Percentiles rank a stretch among this genome's conserved stretches.
These are phyloP conservation scores for Lampropteryx suffumata DNA, from an alignment of 2,888 invertebrate genomes.

Conservation along the genomic window DNA sequence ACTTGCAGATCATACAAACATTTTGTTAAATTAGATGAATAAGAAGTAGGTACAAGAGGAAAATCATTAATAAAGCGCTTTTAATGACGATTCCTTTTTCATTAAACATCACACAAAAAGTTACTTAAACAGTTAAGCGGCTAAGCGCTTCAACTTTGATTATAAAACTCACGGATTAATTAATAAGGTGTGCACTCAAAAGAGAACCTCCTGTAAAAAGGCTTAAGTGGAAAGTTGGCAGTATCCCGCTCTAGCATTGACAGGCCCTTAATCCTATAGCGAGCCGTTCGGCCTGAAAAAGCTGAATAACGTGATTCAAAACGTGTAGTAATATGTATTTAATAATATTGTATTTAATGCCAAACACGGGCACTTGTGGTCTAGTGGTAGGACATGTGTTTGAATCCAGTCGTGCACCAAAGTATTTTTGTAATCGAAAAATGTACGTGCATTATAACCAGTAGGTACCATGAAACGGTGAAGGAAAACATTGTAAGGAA, in stretches of 20 bases:
- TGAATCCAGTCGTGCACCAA: too few relatives aligned
- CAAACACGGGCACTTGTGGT: too few relatives aligned
- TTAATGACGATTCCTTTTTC: slow-evolving; percentile 13
- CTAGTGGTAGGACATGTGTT: too few relatives aligned
- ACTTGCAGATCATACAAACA: too few relatives aligned
- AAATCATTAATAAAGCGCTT: slow-evolving; percentile 1
- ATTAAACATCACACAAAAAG: slow-evolving; percentile 39
- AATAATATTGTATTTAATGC: too few relatives aligned
- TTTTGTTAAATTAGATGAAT: too few relatives aligned
- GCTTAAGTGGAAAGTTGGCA: slow-evolving; percentile 65
- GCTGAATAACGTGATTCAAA: slow-evolving; percentile 19
- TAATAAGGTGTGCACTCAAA: slow-evolving; percentile 71
- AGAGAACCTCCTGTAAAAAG: slow-evolving; percentile 57
- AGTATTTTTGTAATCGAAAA: too few relatives aligned
- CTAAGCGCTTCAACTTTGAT: slow-evolving; percentile 51
- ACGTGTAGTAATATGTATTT: slow-evolving; percentile 13
- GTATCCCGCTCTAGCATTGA: slow-evolving; percentile 45
- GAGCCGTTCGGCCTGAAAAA: slow-evolving; percentile 55
- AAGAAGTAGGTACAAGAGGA: too few relatives aligned
- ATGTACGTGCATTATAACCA: too few relatives aligned
- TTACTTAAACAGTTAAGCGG: slow-evolving; percentile 44
- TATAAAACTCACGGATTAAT: slow-evolving; percentile 63
- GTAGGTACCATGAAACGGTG: too few relatives aligned
- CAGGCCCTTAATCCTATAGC: slow-evolving; percentile 58
- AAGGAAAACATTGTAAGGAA: too few relatives aligned